A percentile compares a stretch with the other conserved stretches of the same genome.
These are phyloP conservation scores for Drosophila mauritiana DNA, from an alignment of 1,140 invertebrate species.

Conservation along the genomic window DNA sequence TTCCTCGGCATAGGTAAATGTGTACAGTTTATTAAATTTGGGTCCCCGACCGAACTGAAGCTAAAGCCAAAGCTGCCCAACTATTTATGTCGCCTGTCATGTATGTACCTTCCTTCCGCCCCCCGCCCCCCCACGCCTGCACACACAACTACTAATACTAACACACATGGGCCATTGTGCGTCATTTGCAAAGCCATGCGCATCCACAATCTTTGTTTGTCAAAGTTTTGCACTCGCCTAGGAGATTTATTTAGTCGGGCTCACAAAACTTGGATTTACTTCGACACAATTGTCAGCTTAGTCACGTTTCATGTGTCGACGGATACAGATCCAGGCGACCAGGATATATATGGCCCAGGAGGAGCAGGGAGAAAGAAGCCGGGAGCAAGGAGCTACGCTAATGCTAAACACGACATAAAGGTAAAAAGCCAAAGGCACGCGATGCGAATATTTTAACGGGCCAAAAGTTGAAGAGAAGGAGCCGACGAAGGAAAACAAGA, in stretches of 20 bases:
- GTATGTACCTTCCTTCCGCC: neutral
- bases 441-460: constrained; percentile 77
- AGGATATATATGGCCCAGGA: constrained; percentile 2
- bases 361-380: neutral
- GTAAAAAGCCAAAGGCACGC: constrained; percentile 80
- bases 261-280: constrained; percentile 80
- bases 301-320: constrained; percentile 75
- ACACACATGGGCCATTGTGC: constrained; percentile 28
- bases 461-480: constrained; percentile 4
- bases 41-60: neutral
- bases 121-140: neutral
- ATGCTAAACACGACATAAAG: constrained; percentile 82
- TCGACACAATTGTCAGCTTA: constrained; percentile 83
- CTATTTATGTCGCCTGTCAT: constrained; percentile 58
- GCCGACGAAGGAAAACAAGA: constrained; percentile 28
- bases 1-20: constrained; percentile 53
- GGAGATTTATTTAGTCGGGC: constrained; percentile 79
- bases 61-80: constrained; percentile 14
- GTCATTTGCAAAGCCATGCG: constrained; percentile 53
- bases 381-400: constrained; percentile 37
- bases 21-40: constrained; percentile 58
- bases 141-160: neutral
- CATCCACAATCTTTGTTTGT: constrained; percentile 60
- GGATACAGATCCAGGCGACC: constrained; percentile 16
- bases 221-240: constrained; percentile 52